A percentile compares a stretch with the other conserved stretches of the same genome.
Conservation (phyloP, 1,140 invertebrate genomes). For the Solenopsis fugax region DNA sequence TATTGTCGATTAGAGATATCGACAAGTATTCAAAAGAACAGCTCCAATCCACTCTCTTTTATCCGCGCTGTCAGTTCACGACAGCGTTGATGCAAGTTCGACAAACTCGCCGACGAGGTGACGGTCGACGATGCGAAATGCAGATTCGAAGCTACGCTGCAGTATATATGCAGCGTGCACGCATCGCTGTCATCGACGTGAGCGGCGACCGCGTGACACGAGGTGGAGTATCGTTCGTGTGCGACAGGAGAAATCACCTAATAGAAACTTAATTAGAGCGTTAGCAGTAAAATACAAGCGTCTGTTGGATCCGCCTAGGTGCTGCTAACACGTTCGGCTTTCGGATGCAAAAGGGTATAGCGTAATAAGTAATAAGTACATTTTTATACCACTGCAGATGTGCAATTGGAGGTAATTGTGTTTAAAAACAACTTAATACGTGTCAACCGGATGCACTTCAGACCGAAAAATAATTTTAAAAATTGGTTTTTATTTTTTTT, state of each 20-base stretch:
- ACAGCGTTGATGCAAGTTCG: slow-evolving; percentile 21
- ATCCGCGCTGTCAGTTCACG: background rate
- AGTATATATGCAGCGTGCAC: background rate
- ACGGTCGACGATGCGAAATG: slow-evolving; percentile 16
- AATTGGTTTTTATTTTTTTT: no score
- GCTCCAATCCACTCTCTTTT: background rate
- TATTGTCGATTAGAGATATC: background rate
- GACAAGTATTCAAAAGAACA: background rate
- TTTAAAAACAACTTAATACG: no score
- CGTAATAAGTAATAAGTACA: no score
- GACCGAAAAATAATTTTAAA: no score
- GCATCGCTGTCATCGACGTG: slow-evolving; percentile 20
- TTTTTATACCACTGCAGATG: no score
- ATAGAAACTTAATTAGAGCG: background rate
- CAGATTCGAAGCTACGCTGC: background rate
- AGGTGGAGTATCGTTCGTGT: background rate
- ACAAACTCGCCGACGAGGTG: slow-evolving; percentile 36
- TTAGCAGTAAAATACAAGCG: background rate
- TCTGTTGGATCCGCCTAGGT: background rate
- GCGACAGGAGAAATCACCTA: slow-evolving; percentile 1
- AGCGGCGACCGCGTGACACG: background rate
- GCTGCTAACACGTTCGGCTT: background rate
- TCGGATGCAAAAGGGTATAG: background rate
- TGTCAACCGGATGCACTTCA: no score
- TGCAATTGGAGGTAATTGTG: no score